Evolutionary conservation across 2,113 vertebrate genomes (phyloP), one percentile per base, ranked within the genome.

Genomic region (Hipposideros armiger): DNA sequence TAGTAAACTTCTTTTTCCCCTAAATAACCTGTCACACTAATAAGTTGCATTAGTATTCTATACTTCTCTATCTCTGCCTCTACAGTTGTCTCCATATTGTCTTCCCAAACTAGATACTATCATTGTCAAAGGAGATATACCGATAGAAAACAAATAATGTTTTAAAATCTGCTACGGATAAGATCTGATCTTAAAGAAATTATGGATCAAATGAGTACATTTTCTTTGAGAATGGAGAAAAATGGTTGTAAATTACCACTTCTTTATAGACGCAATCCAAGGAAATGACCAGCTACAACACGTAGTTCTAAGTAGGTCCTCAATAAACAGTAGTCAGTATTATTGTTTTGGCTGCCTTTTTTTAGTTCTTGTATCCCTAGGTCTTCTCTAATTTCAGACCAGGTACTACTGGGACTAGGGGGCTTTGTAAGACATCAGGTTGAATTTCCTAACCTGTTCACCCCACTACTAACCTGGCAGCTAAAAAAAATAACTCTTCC

Each of bases 401-500:
- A 92, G 64, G 50, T 82, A 87, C 89, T 88, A 85, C 15, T 80
- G 95, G 80, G 89, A 95, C 80, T 73, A 73, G 32, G 32, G 52
- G 52, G 47, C n/a, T 87, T 88, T 96, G 89, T 96, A 96, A 97
- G 96, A 90, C 67, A 96, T 96, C 93, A 97, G 80, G 89, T 88
- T 97, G 87, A 95, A 98, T 98, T 98, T 98, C 96, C 83, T 96
- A 96, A 87, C 80, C 90, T 97, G 97, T 89, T 97, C 95, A 94
- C 89, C 93, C 70, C 32, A 83, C 67, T 64, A 91, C 89, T 85
- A 97, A 81, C 91, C 52, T 95, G 76, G 78, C 96, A 97, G 83
- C 90, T 97, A 97, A 97, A 96, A 97, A 87, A 97, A 54, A 93
- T 85, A 97, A 96, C 52, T 60, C 82, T 93, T 95, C 87, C 94